Evolutionary conservation across 2,113 vertebrate species (phyloP).

Genomic region (Dromaius novaehollandiae): DNA sequence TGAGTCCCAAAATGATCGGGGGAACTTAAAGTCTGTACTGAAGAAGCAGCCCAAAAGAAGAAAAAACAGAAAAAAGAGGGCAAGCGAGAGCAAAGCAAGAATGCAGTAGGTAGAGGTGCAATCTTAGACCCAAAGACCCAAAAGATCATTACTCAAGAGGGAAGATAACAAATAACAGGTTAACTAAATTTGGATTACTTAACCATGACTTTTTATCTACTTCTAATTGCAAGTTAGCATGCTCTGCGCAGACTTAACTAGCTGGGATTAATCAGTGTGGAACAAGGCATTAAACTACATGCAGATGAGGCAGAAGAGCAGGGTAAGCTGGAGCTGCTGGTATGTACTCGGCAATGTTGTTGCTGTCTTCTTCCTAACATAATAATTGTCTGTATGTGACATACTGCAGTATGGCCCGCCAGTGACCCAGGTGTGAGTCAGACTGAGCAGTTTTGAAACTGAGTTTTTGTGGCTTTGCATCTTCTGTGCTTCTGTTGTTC

Average conservation of each 20-base stretch:
- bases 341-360: background rate
- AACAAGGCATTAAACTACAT: background rate
- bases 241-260: slow-evolving; percentile 3
- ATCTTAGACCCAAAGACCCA: background rate
- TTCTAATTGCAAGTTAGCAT: slow-evolving; percentile 20
- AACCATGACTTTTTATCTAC: background rate
- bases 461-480: background rate
- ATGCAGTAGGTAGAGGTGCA: background rate
- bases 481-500: background rate
- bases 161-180: slow-evolving; percentile 1
- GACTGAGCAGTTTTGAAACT: background rate
- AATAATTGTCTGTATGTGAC: background rate
- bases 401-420: background rate
- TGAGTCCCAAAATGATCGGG: slow-evolving; percentile 15
- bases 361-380: background rate
- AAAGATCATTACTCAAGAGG: background rate
- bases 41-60: background rate
- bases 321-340: background rate
- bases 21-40: background rate
- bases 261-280: background rate
- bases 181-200: slow-evolving; percentile 16
- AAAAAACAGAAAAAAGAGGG: background rate
- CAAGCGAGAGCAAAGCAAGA: background rate
- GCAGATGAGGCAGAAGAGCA: background rate
- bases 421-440: background rate